Evolutionary conservation across 2,797 vertebrate species (phyloP), one percentile per base, ranked within the genome.

Genomic region (Erithacus rubecula): DNA sequence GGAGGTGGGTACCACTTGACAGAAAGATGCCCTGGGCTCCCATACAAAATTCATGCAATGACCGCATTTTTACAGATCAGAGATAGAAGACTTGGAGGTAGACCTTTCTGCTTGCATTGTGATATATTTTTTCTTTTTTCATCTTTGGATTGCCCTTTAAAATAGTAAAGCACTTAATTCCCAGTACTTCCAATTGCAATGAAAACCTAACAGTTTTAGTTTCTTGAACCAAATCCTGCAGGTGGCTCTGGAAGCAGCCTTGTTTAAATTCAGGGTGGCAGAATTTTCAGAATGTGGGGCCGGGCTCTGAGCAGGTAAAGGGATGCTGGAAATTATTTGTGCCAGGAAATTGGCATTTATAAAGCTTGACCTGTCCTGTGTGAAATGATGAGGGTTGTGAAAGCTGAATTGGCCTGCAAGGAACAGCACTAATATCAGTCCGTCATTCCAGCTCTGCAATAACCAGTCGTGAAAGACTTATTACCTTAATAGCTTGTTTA

Each of bases 401-500:
- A 90, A 80, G 44, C 24, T 83, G 78, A 84, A 94, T 64, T 3
- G 0, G 1, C 74, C 94, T 91, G 91, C 77, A 77, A 91, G 87
- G 87, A 90, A 84, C 13, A 94, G 32, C 60, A 77, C 41, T 83
- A 93, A 72, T 67, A 93, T 82, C 74, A 79, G 65, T 56, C 47
- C 19, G n/a, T 78, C 60, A 65, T 86, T 91, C 26, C 58, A 95
- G 69, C 41, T 56, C 85, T 34, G 44, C 70, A 89, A 71, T 91
- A 94, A 91, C 56, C 52, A 74, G 55, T 51, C 1, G 0, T 81
- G 72, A 75, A 89, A 92, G 60, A 81, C 85, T 81, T 47, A 63
- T 46, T 37, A 69, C 76, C 46, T 93, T 91, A 95, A 82, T 71
- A 90, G 59, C 71, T 93, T 72, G 44, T 43, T 81, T 86, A 76